A percentile compares a stretch with the other conserved stretches of the same genome.
These are phyloP conservation scores for Phodopus roborovskii DNA, from an alignment of 2,113 vertebrate genomes.

Conservation along the genomic window DNA sequence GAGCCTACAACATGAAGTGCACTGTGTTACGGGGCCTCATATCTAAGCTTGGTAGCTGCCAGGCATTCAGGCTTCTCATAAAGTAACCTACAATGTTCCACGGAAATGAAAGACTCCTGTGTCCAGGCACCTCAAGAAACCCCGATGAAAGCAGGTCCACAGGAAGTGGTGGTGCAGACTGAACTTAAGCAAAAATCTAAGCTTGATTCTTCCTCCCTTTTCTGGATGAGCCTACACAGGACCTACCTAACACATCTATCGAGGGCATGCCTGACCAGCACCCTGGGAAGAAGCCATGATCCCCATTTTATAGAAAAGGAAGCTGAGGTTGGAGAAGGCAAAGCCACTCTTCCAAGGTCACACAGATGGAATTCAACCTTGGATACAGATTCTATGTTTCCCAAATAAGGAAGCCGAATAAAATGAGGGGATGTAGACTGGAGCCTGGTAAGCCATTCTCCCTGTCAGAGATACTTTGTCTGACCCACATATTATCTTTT, in stretches of 20 bases:
- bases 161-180: neutral
- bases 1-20: neutral
- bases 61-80: neutral
- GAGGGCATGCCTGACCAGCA: neutral
- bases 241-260: neutral
- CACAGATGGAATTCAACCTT: neutral
- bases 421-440: neutral
- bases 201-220: constrained; percentile 27
- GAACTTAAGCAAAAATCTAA: neutral
- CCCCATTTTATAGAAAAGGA: constrained; percentile 51
- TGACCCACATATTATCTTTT: constrained; percentile 1
- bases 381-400: neutral
- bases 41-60: neutral
- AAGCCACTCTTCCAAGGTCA: constrained; percentile 33
- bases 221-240: neutral
- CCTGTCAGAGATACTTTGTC: constrained; percentile 18
- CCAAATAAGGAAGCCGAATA: constrained; percentile 3
- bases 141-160: neutral
- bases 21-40: neutral
- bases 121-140: constrained; percentile 19
- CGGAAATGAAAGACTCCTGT: neutral
- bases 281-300: constrained; percentile 29
- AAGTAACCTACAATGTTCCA: neutral
- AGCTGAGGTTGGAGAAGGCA: constrained; percentile 1
- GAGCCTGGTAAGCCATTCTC: neutral